Base-by-base conservation (phyloP, 2,113 vertebrate genomes). In the Macquaria ambigua region DNA sequence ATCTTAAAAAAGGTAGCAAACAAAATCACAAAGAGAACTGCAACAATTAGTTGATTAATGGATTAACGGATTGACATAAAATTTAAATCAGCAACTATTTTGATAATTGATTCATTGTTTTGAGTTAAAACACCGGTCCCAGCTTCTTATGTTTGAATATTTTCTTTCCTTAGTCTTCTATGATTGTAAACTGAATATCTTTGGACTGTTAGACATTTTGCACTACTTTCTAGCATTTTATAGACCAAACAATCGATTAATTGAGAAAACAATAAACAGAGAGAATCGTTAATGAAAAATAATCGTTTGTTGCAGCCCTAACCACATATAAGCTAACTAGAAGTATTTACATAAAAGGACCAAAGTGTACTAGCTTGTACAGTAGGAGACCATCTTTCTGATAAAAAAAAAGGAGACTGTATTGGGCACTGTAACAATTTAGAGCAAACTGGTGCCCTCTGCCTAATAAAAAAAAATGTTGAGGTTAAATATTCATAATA, bases 401-500 rank as follows among this genome's bases (percentile, higher is more conserved):
- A 39, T n/a, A 18, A 68, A 83, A 18, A 68, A 83, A 83, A 61
- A 76, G 3, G 16, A 59, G 43, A 56, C 37, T 43, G 15, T 14
- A 61, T n/a, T 68, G 46, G 1, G 25, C 25, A 31, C 23, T 72
- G 10, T 52, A 48, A 85, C 16, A 16, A 10, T 89, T 78, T 23
- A 82, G 34, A 81, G 62, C 34, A 76, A 78, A 80, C 71, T 74
- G 55, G 68, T 77, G 64, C 69, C 74, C 82, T 85, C 77, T 88
- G 83, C 58, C 58, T 48, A n/a, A 85, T 83, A 79, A 43, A 77
- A 85, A 85, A 67, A 78, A 81, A 74, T 46, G 28, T 61, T 69
- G 74, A 84, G 69, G 75, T 88, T 84, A 85, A 80, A 85, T 74
- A 83, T 79, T 89, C 70, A 84, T 70, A 71, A 86, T 68, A 75